Base-by-base conservation (phyloP, 2,797 vertebrate genomes). In the Ctenopoma kingsleyae region DNA sequence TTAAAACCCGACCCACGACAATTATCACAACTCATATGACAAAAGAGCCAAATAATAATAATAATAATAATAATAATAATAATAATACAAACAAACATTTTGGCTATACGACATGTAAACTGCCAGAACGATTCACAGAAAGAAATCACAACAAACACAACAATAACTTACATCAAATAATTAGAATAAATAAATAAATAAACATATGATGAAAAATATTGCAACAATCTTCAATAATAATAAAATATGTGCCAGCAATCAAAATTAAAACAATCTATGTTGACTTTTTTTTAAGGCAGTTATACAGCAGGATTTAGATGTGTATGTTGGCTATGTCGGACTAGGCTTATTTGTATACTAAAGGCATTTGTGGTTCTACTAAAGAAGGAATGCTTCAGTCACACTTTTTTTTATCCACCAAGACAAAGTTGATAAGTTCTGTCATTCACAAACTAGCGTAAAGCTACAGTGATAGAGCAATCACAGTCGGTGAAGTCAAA, bases 101-200 rank as follows among this genome's bases (percentile, higher is more conserved):
- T 93, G 94, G 94, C 94, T 95, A 87, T 84, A 94, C 93, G 93
- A 97, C 95, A 96, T 70, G 93, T 95, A 95, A 96, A 97, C 95
- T 96, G 94, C 95, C 94, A 92, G 86, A 89, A 87, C 93, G 92
- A 89, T 68, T 91, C 92, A 94, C 89, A 74, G 74, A 80, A 80
- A 81, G 36, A 84, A 86, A 90, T 92, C 91, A 91, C 93, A 93
- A 86, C 88, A 90, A 90, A 93, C 93, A 94, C 93, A 93, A 89
- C 91, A 94, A 91, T 93, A 95, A 94, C 90, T 94, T 96, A 95
- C 90, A 92, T 95, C 94, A 97, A 95, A 94, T 94, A 93, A 95
- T 96, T 93, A 93, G 94, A 96, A 98, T 97, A 96, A 98, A 99
- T 99, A 99, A 99, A 99, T 99, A 98, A 98, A 94, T 94, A 82